Percentiles rank a stretch among this genome's conserved stretches.
Evolutionary conservation across 53 echinoderm and acorn worm genomes (phyloP).

Genomic region (Henricia sp.): DNA sequence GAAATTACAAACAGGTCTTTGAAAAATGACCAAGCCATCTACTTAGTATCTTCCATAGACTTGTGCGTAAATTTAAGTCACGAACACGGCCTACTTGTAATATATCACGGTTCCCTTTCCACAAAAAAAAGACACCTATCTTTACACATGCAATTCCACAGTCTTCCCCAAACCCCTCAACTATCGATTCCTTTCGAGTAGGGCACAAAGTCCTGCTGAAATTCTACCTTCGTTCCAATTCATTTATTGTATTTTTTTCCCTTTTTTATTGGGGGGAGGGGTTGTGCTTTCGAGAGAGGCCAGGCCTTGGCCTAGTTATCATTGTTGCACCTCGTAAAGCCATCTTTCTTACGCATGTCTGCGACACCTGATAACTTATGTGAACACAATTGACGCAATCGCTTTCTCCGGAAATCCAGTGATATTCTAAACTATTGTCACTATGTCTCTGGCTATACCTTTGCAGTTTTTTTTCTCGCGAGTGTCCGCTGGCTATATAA

Average conservation of each 20-base stretch:
- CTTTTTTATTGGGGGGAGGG: background rate
- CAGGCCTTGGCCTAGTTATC: conserved; percentile 30
- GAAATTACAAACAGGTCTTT: too few relatives aligned
- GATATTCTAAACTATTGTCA: conserved; percentile 16
- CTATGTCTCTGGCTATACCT: background rate
- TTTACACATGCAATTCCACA: background rate
- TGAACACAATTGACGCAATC: conserved; percentile 25
- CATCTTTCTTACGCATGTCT: background rate
- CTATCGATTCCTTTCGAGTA: background rate
- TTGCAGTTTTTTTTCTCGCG: background rate
- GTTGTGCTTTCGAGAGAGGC: background rate
- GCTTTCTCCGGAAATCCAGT: conserved; percentile 10
- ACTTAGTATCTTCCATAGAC: too few relatives aligned
- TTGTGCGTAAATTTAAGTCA: too few relatives aligned
- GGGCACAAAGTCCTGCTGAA: too few relatives aligned
- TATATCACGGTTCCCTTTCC: too few relatives aligned
- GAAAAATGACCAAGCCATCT: too few relatives aligned
- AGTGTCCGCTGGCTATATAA: conserved; percentile 13
- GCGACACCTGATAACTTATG: conserved; percentile 7
- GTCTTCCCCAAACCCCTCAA: background rate
- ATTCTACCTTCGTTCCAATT: background rate
- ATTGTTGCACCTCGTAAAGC: background rate
- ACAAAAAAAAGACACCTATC: too few relatives aligned
- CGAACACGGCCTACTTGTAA: too few relatives aligned
- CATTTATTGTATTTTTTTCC: background rate